A percentile compares a stretch with the other conserved stretches of the same genome.
Evolutionary conservation across 1,140 invertebrate species (phyloP).

Genomic region (Paraescarpia echinospica): DNA sequence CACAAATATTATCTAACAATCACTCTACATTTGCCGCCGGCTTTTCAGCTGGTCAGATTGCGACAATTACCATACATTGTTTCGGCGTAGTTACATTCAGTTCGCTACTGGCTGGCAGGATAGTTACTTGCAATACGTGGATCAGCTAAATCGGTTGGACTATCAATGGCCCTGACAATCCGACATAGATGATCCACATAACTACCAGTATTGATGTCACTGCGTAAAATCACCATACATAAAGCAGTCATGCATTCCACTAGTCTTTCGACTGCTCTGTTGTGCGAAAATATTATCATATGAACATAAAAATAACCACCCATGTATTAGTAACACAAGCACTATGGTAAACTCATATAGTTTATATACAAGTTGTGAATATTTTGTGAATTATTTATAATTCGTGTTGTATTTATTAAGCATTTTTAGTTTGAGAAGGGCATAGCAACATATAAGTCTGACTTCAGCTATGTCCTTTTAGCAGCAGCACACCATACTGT

Average conservation of each 20-base stretch:
- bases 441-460: no score
- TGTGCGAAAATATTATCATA: no score
- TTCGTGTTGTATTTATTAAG: no score
- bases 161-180: not conserved
- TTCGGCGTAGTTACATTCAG: not conserved
- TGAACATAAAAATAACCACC: no score
- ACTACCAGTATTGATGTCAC: not conserved
- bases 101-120: not conserved
- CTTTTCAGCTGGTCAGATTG: not conserved
- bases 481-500: no score
- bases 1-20: not conserved
- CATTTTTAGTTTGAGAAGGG: no score
- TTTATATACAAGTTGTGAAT: no score
- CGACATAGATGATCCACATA: not conserved
- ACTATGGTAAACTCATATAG: no score
- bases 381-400: no score
- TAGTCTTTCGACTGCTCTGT: not conserved
- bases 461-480: no score
- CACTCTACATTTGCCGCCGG: not conserved
- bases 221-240: not conserved
- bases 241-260: not conserved
- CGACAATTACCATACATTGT: not conserved
- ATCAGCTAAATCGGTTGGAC: not conserved
- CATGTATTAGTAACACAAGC: no score
- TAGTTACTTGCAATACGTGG: not conserved